Conservation (phyloP, 2,113 vertebrate species). For the Gorsachius goisagi region DNA sequence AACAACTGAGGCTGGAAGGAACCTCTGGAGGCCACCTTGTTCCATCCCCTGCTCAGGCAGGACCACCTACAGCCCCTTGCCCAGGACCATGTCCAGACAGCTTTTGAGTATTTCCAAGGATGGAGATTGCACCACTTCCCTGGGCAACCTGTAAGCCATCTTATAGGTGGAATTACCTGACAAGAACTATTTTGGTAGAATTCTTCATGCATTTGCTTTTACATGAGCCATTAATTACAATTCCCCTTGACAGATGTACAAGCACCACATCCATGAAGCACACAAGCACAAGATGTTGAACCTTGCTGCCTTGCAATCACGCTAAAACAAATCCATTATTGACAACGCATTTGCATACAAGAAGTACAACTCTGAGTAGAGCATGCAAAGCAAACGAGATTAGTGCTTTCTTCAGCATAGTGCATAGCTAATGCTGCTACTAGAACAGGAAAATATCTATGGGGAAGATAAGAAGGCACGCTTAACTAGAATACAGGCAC, state of each 20-base stretch:
- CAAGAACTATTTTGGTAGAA: background rate
- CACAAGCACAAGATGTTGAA: background rate
- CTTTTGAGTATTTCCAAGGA: background rate
- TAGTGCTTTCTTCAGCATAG: background rate
- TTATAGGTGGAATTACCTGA: background rate
- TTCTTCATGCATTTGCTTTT: background rate
- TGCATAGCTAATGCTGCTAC: background rate
- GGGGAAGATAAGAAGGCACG: background rate
- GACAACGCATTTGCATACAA: background rate
- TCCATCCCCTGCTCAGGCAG: background rate
- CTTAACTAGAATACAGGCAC: background rate
- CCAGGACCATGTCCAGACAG: fast-evolving
- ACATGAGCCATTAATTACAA: background rate
- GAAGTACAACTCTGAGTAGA: background rate
- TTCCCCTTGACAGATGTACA: background rate
- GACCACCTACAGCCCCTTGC: background rate
- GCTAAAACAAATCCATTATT: constrained; percentile 21
- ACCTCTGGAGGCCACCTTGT: background rate
- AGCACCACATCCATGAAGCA: background rate
- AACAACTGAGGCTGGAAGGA: background rate
- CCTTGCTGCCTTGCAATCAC: background rate
- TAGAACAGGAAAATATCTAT: background rate
- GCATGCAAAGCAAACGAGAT: background rate
- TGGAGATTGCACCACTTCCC: background rate
- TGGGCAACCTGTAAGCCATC: background rate